phyloP scores from a whole-genome alignment of 2,888 invertebrate genomes.

The Caenorhabditis becei region DNA sequence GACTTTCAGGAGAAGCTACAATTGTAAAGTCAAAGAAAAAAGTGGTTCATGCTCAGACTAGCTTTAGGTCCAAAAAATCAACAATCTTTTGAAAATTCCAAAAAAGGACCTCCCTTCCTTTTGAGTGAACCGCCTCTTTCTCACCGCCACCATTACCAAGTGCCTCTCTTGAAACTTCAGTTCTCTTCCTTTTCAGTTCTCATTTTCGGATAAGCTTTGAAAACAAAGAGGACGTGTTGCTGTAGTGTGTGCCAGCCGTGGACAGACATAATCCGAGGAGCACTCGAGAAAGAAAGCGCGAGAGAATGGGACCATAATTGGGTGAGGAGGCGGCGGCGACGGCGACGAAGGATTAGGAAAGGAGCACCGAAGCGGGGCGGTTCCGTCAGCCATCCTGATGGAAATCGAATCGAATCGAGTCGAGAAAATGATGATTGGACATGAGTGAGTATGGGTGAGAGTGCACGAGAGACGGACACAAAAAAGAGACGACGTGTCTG shows the following conservation, averaged over 20 bases:
- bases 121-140: background rate
- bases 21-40: no score
- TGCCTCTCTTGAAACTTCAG: background rate
- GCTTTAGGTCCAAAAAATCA: no score
- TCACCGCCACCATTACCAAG: background rate
- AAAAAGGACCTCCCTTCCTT: no score
- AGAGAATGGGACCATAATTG: constrained; percentile 56
- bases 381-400: background rate
- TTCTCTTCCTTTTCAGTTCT: background rate
- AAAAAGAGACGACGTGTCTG: constrained; percentile 29
- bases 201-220: background rate
- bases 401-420: constrained; percentile 34
- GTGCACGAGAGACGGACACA: constrained; percentile 35
- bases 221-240: constrained; percentile 20
- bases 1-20: no score
- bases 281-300: constrained; percentile 34
- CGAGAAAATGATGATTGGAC: constrained; percentile 21
- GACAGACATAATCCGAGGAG: constrained; percentile 41
- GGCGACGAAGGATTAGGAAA: constrained; percentile 3
- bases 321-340: constrained; percentile 29
- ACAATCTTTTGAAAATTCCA: no score
- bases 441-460: constrained; percentile 16
- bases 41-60: no score
- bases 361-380: constrained; percentile 10
- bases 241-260: constrained; percentile 1